Conservation (phyloP, 2,797 vertebrate genomes). For the Pristis pectinata region DNA sequence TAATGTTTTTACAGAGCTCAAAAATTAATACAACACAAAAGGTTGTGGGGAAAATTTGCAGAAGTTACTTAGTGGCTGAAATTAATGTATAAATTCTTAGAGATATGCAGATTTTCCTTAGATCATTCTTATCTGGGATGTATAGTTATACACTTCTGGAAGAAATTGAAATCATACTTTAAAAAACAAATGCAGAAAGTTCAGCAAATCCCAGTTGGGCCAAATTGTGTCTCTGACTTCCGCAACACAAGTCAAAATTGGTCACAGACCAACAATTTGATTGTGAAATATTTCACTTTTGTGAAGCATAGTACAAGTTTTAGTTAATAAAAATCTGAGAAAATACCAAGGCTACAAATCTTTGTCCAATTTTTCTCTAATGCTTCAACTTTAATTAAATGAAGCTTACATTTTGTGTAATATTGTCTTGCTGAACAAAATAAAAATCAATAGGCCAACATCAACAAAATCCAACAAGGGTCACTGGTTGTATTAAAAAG, state of each 20-base stretch:
- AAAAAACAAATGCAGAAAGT: neutral
- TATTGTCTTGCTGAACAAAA: neutral
- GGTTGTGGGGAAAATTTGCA: neutral
- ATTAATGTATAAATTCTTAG: neutral
- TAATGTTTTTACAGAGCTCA: neutral
- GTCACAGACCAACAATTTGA: neutral
- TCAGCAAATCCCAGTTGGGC: neutral
- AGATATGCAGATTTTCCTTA: neutral
- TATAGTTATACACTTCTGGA: neutral
- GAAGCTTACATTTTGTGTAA: neutral
- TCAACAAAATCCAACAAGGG: neutral
- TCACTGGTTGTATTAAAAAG: neutral
- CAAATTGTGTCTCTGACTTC: too few species aligned
- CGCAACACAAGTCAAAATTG: neutral
- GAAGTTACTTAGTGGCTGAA: neutral
- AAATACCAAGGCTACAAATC: neutral
- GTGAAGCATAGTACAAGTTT: neutral
- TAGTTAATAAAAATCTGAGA: neutral
- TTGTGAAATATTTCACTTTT: neutral
- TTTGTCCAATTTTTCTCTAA: neutral
- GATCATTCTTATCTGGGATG: neutral
- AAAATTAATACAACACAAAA: neutral
- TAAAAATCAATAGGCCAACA: neutral
- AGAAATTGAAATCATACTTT: neutral
- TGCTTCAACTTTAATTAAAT: neutral